Evolutionary conservation across 2,888 invertebrate species (phyloP), one percentile per base, ranked within the genome.

Genomic region (Caenorhabditis drosophilae): DNA sequence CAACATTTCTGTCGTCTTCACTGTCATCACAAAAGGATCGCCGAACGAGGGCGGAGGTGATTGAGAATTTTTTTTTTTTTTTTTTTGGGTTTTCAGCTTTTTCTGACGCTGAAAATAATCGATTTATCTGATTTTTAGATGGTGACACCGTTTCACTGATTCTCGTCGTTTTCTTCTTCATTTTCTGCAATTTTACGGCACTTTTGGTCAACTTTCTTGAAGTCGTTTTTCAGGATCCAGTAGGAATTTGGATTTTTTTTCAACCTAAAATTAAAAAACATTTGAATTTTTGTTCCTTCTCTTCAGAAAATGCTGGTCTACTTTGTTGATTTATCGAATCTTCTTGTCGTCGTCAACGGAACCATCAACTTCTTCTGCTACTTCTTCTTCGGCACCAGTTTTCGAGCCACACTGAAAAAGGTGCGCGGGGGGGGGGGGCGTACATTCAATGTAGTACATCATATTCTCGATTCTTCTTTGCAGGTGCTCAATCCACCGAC

Each of bases 311-410:
- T 74, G 59, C 73, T 82, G 27, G 81, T 79, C 35, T 82, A 82
- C 42, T 68, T 82, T 46, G 80, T 82, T 44, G 82, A 82, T 48
- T 59, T 82, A 35, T 80, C 80, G 11, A 82, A 82, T 56, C 59
- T 82, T 11, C 57, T 82, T 34, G 80, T 82, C 16, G 82, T 82
- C 18, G 73, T 80, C 52, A 82, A 82, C 53, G 80, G 78, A 58
- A 82, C 82, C 1, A 74, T 74, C 46, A 82, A 82, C 66, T 82
- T 82, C 67, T 82, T 81, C 54, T 77, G 82, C 48, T 82, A 82
- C 54, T 59, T 77, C 41, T 72, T 75, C 18, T 82, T 82, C 63
- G 81, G 81, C 12, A 69, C 70, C 22, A 60, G 73, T 23, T 82
- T 82, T 56, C 62, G 81, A 9, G 58, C 60, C 31, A 80, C 79